Percentiles rank a stretch among this genome's conserved stretches.
Evolutionary conservation across 2,888 invertebrate genomes (phyloP).

Genomic region (Lapara coniferarum): DNA sequence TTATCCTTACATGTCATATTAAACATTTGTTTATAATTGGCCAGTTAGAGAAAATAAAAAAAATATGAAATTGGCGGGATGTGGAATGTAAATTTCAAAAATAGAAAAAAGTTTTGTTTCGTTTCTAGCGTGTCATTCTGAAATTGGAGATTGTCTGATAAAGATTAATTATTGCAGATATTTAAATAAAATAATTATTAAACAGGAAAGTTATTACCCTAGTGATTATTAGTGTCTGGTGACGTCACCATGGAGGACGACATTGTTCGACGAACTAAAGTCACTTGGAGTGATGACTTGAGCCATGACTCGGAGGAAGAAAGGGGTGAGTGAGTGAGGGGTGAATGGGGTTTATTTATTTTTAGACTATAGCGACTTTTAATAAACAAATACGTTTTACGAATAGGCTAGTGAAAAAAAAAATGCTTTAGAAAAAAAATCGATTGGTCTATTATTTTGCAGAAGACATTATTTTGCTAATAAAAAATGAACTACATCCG

Average conservation of each 20-base stretch:
- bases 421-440: too few relatives aligned
- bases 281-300: conserved; percentile 78
- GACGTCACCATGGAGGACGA: conserved; percentile 40
- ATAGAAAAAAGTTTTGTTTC: background rate
- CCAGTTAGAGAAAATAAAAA: background rate
- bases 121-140: background rate
- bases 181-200: background rate
- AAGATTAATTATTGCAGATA: background rate
- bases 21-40: too few relatives aligned
- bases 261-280: conserved; percentile 55
- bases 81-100: background rate
- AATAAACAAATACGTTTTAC: too few relatives aligned
- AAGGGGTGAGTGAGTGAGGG: conserved; percentile 74
- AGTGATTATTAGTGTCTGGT: background rate
- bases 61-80: background rate
- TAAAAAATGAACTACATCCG: too few relatives aligned
- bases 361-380: background rate
- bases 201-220: background rate
- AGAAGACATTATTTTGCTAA: too few relatives aligned
- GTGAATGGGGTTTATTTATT: too few relatives aligned
- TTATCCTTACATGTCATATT: background rate
- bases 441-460: too few relatives aligned
- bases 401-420: too few relatives aligned
- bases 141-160: background rate
- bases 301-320: conserved; percentile 80